These are phyloP conservation scores for Frankliniella fusca DNA, from an alignment of 2,888 invertebrate genomes.

Conservation along the genomic window DNA sequence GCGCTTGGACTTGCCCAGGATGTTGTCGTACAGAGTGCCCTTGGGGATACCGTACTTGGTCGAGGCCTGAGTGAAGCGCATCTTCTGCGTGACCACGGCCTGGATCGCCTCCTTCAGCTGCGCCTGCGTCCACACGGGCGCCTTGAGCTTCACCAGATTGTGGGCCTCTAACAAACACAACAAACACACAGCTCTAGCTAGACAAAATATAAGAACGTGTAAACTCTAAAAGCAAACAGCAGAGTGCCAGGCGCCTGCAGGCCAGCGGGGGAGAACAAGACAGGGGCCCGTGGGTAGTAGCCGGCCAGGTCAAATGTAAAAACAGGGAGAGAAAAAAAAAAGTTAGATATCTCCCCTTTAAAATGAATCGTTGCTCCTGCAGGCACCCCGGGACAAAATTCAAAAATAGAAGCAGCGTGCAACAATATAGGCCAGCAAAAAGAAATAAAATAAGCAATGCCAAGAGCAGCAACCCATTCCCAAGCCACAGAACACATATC, in stretches of 20 bases:
- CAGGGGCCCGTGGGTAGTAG: neutral
- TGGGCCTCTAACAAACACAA: constrained; percentile 20
- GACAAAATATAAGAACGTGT: neutral
- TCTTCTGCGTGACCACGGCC: constrained; percentile 68
- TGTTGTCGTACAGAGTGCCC: constrained; percentile 73
- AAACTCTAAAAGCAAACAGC: constrained; percentile 17
- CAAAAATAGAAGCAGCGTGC: no score
- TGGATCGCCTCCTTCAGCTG: constrained; percentile 72
- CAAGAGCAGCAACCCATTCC: no score
- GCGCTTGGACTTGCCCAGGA: constrained; percentile 69
- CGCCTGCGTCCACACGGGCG: constrained; percentile 68
- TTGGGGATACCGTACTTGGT: constrained; percentile 68
- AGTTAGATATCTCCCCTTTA: no score
- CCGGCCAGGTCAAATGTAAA: no score
- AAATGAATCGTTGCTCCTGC: no score
- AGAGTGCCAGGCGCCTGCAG: neutral
- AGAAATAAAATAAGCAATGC: no score
- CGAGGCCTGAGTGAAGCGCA: constrained; percentile 74
- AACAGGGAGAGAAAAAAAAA: no score
- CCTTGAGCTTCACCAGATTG: constrained; percentile 66
- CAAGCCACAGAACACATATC: no score
- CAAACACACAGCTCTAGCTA: constrained; percentile 19
- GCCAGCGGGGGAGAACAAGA: neutral
- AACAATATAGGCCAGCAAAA: no score
- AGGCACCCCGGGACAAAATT: no score